Evolutionary conservation across 2,797 vertebrate genomes (phyloP).

Genomic region (Rhynchotus rufescens): DNA sequence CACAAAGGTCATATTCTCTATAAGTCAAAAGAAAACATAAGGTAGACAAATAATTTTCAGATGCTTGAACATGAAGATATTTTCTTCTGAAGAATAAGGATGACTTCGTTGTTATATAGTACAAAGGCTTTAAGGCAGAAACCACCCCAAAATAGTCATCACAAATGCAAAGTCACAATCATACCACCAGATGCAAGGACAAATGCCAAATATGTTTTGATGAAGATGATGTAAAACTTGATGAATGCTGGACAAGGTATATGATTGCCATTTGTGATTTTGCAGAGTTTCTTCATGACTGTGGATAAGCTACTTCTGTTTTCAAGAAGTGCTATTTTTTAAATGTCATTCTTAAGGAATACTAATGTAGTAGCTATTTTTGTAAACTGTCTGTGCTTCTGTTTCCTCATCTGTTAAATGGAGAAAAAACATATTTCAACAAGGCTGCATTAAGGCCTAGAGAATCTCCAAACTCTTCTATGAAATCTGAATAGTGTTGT

Average conservation of each 20-base stretch:
- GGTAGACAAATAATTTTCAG: neutral
- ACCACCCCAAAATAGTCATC: neutral
- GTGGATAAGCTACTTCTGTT: neutral
- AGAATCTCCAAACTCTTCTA: neutral
- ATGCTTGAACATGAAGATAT: neutral
- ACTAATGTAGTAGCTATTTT: neutral
- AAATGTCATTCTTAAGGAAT: neutral
- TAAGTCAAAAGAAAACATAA: neutral
- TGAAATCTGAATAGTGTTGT: neutral
- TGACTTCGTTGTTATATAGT: accelerated
- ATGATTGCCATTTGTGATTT: neutral
- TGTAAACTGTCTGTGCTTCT: neutral
- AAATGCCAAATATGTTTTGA: neutral
- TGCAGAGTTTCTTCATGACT: neutral
- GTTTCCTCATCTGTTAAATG: neutral
- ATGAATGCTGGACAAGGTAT: accelerated
- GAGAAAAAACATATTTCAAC: neutral
- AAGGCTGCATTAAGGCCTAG: neutral
- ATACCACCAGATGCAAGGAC: neutral
- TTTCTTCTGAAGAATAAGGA: neutral
- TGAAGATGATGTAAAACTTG: neutral
- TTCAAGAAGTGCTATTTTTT: neutral
- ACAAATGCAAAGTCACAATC: neutral
- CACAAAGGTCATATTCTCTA: neutral
- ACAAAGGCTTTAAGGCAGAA: neutral